Conservation (phyloP, 2,797 vertebrate species). For the Carapus acus region DNA sequence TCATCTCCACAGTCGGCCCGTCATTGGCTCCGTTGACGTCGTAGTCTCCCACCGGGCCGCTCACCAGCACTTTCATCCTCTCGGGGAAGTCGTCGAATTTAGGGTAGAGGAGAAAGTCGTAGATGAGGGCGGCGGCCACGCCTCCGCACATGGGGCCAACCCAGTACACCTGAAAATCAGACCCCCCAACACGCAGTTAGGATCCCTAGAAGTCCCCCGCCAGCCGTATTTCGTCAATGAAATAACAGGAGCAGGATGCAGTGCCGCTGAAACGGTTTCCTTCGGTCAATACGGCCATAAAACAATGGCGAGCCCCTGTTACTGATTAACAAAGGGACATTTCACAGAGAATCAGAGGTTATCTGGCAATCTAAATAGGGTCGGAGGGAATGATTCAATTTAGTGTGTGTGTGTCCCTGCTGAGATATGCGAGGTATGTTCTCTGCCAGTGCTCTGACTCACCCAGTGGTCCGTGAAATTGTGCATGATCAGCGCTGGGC, state of each 20-base stretch:
- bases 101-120: conserved; percentile 89
- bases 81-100: conserved; percentile 82
- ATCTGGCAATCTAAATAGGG: conserved; percentile 23
- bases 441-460: conserved; percentile 48
- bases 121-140: conserved; percentile 83
- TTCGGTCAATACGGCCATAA: conserved; percentile 15
- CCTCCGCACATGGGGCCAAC: conserved; percentile 93
- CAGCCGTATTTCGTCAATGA: not conserved
- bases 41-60: conserved; percentile 86
- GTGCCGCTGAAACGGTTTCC: conserved; percentile 7
- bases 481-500: conserved; percentile 80
- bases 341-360: conserved; percentile 4
- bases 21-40: conserved; percentile 84
- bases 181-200: conserved; percentile 18
- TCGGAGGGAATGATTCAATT: conserved; percentile 34
- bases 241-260: conserved; percentile 8
- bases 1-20: conserved; percentile 84
- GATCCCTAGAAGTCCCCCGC: not conserved
- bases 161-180: conserved; percentile 85
- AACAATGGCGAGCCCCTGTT: conserved; percentile 30
- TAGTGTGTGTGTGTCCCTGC: not conserved
- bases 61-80: conserved; percentile 88
- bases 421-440: conserved; percentile 21
- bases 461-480: conserved; percentile 91
- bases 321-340: conserved; percentile 47